Percentiles rank a stretch among this genome's conserved stretches.
These are phyloP conservation scores for Philopedon plagiatum DNA, from an alignment of 2,888 invertebrate genomes.

Conservation along the genomic window DNA sequence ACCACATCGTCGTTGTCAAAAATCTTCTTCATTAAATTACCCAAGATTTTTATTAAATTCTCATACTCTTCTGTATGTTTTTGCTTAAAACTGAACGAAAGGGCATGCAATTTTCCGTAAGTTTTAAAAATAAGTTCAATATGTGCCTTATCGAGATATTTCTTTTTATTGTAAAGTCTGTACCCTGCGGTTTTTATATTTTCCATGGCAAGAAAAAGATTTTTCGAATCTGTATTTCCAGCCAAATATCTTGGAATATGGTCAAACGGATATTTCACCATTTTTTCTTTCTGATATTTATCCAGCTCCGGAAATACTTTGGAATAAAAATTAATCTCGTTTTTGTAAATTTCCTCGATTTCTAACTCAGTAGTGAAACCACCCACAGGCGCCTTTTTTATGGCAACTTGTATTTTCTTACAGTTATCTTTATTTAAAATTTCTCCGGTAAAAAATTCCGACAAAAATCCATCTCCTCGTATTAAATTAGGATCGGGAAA, in stretches of 20 bases:
- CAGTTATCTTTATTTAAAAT: constrained; percentile 30
- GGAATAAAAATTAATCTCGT: constrained; percentile 30
- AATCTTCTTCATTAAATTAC: constrained; percentile 8
- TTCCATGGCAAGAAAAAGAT: constrained; percentile 33
- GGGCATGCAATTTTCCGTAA: constrained; percentile 42
- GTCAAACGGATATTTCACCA: neutral
- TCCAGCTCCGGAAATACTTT: constrained; percentile 25
- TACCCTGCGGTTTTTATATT: constrained; percentile 23
- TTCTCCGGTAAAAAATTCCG: constrained; percentile 27
- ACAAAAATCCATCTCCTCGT: constrained; percentile 4
- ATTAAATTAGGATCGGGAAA: neutral
- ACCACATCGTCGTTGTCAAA: neutral
- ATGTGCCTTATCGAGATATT: constrained; percentile 30
- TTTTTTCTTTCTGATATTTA: constrained; percentile 25
- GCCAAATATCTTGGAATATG: constrained; percentile 24
- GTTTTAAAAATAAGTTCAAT: constrained; percentile 28
- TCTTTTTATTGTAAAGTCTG: constrained; percentile 6
- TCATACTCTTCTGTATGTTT: constrained; percentile 21
- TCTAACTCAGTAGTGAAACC: neutral
- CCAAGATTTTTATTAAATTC: neutral
- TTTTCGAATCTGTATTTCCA: constrained; percentile 14
- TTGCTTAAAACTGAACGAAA: constrained; percentile 32
- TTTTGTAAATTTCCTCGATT: constrained; percentile 15
- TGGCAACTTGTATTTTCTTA: constrained; percentile 23
- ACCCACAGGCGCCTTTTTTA: constrained; percentile 23